Base-by-base conservation (phyloP, 2,888 invertebrate genomes). In the Agrochola macilenta region DNA sequence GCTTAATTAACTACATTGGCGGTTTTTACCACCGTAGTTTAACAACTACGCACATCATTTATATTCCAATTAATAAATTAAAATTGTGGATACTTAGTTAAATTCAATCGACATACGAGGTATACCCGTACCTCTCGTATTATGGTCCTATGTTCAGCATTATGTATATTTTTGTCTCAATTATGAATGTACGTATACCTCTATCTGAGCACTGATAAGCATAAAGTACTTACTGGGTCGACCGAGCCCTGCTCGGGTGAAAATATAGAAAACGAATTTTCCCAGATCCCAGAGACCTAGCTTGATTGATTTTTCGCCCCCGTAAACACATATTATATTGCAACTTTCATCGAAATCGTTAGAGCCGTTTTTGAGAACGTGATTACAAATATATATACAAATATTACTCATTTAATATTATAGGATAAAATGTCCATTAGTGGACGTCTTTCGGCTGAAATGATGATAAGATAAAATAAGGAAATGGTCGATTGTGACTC, bases 1-100 rank as follows among this genome's bases (percentile, higher is more conserved):
- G 52, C 23, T 57, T 65, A 58, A 69, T n/a, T 58, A 17, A n/a
- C 5, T n/a, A 49, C 2, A 9, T 17, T 11, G 23, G 14, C 23
- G 3, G 58, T 69, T 82, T 82, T 52, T 64, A 30, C 52, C 14
- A 23, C 12, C 7, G 12, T 12, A 46, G 14, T 54, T 46, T n/a
- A n/a, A n/a, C n/a, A n/a, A 7, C 35, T 30, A 26, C 66, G 0
- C 49, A 2, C 9, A 39, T 20, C 14, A 39, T 66, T 79, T 61
- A 61, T 61, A 73, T 57, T 61, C 57, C 12, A 54, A 57, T 30
- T 9, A n/a, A 43, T 43, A 20, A 39, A 30, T 64, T n/a, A 11
- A 49, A 7, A 43, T 49, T 57, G 20, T 39, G 11, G 23, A 54
- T 46, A n/a, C n/a, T n/a, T n/a, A 17, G 35, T 20, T 26, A 11